Conservation (phyloP, 1,140 invertebrate species). For the Oreohelix idahoensis region DNA sequence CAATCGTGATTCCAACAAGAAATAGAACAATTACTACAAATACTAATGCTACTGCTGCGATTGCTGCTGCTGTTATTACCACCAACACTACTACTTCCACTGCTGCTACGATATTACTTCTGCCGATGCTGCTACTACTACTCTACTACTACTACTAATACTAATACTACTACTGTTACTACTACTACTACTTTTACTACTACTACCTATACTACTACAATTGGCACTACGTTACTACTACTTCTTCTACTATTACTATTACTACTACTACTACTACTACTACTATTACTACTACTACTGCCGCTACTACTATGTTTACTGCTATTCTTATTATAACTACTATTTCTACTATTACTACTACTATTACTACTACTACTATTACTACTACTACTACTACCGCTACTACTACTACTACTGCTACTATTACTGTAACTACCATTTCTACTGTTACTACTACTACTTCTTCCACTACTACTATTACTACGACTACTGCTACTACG, state of each 20-base stretch:
- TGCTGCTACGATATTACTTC: not conserved
- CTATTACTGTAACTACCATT: too few relatives aligned
- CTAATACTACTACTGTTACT: too few relatives aligned
- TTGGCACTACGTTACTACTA: not conserved
- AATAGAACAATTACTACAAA: not conserved
- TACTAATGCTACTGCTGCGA: not conserved
- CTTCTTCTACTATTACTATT: not conserved
- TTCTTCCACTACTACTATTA: too few relatives aligned
- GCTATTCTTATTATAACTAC: too few relatives aligned
- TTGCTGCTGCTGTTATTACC: not conserved
- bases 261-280: not conserved
- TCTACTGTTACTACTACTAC: too few relatives aligned
- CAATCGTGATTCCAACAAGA: not conserved
- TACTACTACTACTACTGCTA: slow-evolving; percentile 6
- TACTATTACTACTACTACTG: not conserved
- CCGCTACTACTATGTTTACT: too few relatives aligned
- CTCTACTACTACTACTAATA: too few relatives aligned
- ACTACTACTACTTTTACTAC: not conserved
- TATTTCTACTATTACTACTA: too few relatives aligned
- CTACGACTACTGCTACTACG: too few relatives aligned
- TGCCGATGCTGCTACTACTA: not conserved
- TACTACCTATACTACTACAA: not conserved
- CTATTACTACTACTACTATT: not conserved
- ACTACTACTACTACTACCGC: not conserved
- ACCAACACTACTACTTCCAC: too few relatives aligned